These are phyloP conservation scores for Lycophotia porphyrea DNA, from an alignment of 2,888 invertebrate genomes.

Conservation along the genomic window DNA sequence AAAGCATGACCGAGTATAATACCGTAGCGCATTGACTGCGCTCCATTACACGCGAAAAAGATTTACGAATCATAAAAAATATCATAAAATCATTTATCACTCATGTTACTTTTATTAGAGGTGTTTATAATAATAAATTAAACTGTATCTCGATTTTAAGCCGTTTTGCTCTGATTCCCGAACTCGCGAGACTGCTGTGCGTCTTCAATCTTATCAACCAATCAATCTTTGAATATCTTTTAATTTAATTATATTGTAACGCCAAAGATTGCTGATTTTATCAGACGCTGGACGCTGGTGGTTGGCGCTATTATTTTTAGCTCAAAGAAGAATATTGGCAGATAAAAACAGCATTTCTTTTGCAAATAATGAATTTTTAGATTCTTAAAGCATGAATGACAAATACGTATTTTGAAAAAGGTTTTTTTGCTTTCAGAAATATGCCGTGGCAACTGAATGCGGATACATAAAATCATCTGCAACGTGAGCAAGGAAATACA, in stretches of 20 bases:
- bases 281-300: neutral
- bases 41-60: constrained; percentile 75
- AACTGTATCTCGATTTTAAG: neutral
- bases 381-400: neutral
- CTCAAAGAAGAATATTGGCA: neutral
- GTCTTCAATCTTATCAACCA: constrained; percentile 10
- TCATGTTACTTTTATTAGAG: neutral
- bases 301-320: neutral
- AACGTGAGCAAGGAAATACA: constrained; percentile 50
- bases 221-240: constrained; percentile 8
- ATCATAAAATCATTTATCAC: constrained; percentile 34
- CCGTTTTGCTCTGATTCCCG: constrained; percentile 42
- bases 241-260: neutral
- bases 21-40: constrained; percentile 74
- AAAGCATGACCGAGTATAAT: constrained; percentile 80
- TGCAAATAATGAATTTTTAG: neutral
- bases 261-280: neutral
- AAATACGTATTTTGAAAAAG: neutral
- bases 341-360: neutral
- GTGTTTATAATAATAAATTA: neutral
- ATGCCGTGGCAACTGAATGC: neutral
- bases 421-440: neutral
- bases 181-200: neutral
- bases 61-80: constrained; percentile 49
- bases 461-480: constrained; percentile 40